These are phyloP conservation scores for Pseudocheirus occidentalis DNA, from an alignment of 2,797 vertebrate genomes.

Conservation along the genomic window DNA sequence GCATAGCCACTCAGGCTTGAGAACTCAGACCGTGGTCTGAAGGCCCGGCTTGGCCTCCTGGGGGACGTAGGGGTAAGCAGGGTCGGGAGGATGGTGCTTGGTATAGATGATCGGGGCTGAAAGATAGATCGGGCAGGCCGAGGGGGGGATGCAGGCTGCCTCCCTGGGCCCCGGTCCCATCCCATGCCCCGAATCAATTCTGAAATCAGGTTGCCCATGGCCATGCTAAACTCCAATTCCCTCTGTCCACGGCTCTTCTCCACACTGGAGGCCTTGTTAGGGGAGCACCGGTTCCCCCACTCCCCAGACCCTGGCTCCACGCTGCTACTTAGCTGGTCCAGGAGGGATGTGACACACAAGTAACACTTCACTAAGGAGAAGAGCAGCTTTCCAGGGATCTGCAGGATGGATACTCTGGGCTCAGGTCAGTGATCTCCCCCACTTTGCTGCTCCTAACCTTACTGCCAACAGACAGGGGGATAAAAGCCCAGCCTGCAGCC, in stretches of 20 bases:
- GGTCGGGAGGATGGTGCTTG: conserved; percentile 72
- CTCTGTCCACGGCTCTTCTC: conserved; percentile 83
- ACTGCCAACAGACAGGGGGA: conserved; percentile 17
- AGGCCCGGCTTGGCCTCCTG: conserved; percentile 84
- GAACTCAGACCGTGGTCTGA: conserved; percentile 88
- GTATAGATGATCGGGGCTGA: conserved; percentile 85
- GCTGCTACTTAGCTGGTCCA: conserved; percentile 91
- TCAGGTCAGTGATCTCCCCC: not conserved
- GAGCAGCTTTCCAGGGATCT: conserved; percentile 96
- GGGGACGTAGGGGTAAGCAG: conserved; percentile 46
- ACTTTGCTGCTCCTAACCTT: not conserved
- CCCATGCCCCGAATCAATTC: conserved; percentile 94
- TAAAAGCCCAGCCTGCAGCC: not conserved
- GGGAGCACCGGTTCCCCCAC: conserved; percentile 71
- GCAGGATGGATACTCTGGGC: conserved; percentile 55
- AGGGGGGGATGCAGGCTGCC: conserved; percentile 40
- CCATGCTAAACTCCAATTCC: conserved; percentile 96
- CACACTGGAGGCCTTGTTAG: conserved; percentile 70
- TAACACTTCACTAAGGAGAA: conserved; percentile 95
- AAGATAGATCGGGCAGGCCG: conserved; percentile 85
- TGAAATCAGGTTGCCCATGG: conserved; percentile 93
- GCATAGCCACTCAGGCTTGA: conserved; percentile 88
- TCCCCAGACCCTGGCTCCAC: conserved; percentile 85
- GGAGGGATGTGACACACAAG: conserved; percentile 92
- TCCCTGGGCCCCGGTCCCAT: conserved; percentile 89